These are phyloP conservation scores for Amblyteles armatorius DNA, from an alignment of 2,888 invertebrate species.

Conservation along the genomic window DNA sequence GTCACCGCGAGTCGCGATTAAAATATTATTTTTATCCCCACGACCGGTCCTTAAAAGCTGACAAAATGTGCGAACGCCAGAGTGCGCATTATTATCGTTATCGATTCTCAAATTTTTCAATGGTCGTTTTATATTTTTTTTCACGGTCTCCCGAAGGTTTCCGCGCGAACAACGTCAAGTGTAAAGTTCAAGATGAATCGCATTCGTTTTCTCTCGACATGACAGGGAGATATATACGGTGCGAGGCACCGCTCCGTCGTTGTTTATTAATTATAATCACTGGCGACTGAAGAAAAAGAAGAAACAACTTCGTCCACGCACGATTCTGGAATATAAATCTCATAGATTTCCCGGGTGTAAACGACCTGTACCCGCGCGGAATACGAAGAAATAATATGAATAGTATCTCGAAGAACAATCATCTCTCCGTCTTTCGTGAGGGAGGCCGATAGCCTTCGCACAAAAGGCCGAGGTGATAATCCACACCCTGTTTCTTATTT, in stretches of 20 bases:
- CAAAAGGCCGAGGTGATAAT: conserved; percentile 67
- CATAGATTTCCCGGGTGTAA: neutral
- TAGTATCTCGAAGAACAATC: conserved; percentile 23
- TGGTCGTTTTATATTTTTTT: neutral
- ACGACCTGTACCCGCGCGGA: neutral
- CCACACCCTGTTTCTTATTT: conserved; percentile 67
- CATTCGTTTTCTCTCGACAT: conserved; percentile 10
- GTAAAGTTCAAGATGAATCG: conserved; percentile 55
- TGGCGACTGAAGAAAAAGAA: neutral
- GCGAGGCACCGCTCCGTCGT: conserved; percentile 14
- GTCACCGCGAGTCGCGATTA: neutral
- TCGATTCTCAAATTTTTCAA: neutral
- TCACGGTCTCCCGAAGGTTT: neutral
- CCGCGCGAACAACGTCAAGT: conserved; percentile 30
- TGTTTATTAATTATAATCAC: conserved; percentile 58
- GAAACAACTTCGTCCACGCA: neutral
- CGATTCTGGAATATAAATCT: neutral
- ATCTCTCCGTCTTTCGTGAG: conserved; percentile 17
- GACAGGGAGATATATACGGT: conserved; percentile 25
- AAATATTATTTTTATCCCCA: neutral
- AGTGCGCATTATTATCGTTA: neutral
- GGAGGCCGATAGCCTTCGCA: conserved; percentile 67
- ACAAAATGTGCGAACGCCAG: neutral
- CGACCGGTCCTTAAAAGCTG: neutral
- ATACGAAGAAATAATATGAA: conserved; percentile 25